Evolutionary conservation across 92 coral and sea anemone genomes (phyloP), one percentile per base, ranked within the genome.

Genomic region (Pocillopora grandis): DNA sequence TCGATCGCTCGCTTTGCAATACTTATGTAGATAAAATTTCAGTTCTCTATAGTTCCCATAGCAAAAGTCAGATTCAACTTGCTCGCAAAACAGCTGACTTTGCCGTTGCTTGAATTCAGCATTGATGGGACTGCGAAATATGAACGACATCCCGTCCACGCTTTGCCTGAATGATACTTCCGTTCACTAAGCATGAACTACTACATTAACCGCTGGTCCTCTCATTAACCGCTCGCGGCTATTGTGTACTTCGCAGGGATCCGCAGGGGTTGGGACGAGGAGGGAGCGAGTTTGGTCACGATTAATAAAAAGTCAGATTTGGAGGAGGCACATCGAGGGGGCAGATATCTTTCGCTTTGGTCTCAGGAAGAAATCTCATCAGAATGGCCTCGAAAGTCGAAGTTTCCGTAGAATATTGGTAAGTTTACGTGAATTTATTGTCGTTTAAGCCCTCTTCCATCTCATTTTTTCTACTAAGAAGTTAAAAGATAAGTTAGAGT

Each of bases 11-110:
- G 88, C 59, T 76, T 93, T 93, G 79, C 97, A 86, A 65, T 95
- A 95, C 69, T 95, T 95, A 69, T 91, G 97, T 21, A 95, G 85
- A 52, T 91, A 86, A 61, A 84, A 86, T 31, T 88, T 88, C 5
- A 93, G 84, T 75, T 91, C 94, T 8, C 84, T 72, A 68, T 91
- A 93, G 27, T 89, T 87, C 4, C 98, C 94, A 33, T 80, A 80
- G 33, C 66, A 67, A 1, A 37, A 68, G 10, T 60, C 8, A 78
- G 84, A 80, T 58, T 55, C 81, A 35, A 42, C 60, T 35, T 16
- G 20, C 35, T 68, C 75, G 15, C 13, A 21, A 31, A 68, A 10
- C 10, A 80, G 76, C n/a, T 68, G 16, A 0, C 21, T 66, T 10
- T 67, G 72, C 36, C 75, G 60, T 68, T 80, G 57, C 42, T 57